Base-by-base conservation (phyloP, 2,113 vertebrate genomes). In the Anolis sagrei region DNA sequence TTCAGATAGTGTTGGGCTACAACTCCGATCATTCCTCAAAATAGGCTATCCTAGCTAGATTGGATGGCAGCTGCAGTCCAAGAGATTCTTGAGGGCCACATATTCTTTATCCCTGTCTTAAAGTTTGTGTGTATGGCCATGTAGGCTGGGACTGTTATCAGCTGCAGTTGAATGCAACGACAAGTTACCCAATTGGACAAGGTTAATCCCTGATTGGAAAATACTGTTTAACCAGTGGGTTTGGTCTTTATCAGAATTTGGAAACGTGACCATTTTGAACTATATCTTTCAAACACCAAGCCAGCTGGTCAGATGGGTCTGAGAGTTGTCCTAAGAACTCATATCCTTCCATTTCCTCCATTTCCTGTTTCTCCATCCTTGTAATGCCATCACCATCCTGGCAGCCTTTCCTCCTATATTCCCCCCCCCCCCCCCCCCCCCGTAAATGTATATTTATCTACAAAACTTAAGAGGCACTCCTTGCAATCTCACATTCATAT, bases 401-500 rank as follows among this genome's bases (percentile, higher is more conserved):
- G 39, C 39, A 44, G 39, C 39, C 39, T 44, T 44, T 44, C 39
- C 5, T 44, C 39, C 39, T 44, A 5, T 44, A 44, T 5, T 16
- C 62, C 62, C 5, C 6, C 39, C 27, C 62, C 62, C 5, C 6
- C 16, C 32, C 79, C 76, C 62, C 49, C 84, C 29, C 64, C 21
- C 39, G 39, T 5, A 39, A 78, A 68, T 18, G 58, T 4, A 76
- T 72, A 75, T 69, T 84, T 64, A 83, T 83, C 80, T n/a, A 68
- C 78, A 13, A 34, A 61, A 77, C 58, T 81, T 51, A 66, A 76
- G 74, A 84, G 54, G 13, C 76, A 36, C n/a, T 80, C 13, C 0
- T 1, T 82, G 49, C 80, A 16, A 77, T 92, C 61, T 64, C 39
- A 6, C 91, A 72, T 70, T 44, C 51, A 79, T 85, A 64, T 87